phyloP scores from a whole-genome alignment of 2,797 vertebrate genomes.

The Cichlasoma orientale region DNA sequence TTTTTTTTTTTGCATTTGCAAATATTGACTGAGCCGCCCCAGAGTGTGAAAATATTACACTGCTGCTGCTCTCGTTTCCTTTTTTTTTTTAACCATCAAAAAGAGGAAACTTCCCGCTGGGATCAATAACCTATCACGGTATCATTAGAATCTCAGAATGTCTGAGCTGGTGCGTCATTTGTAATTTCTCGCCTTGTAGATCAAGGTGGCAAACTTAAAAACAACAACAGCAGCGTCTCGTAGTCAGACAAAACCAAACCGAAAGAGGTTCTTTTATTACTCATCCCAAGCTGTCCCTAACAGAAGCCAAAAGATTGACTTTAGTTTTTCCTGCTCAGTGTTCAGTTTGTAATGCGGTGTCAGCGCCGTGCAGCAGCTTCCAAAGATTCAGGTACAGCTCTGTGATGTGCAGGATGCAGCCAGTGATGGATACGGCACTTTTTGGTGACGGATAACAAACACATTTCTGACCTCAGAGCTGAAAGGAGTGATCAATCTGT shows the following conservation, averaged over 20 bases:
- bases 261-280: background rate
- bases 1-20: conserved; percentile 13
- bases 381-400: background rate
- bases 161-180: background rate
- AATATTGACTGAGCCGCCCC: conserved; percentile 27
- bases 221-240: background rate
- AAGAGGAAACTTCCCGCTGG: conserved; percentile 11
- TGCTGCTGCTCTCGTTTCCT: conserved; percentile 11
- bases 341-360: background rate
- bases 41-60: conserved; percentile 1
- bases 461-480: background rate
- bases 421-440: background rate
- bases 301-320: background rate
- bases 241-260: background rate
- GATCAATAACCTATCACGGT: conserved; percentile 42
- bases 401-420: background rate
- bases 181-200: background rate
- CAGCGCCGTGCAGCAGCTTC: background rate
- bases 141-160: conserved; percentile 32
- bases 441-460: background rate
- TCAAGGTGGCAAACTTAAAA: background rate
- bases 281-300: background rate
- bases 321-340: background rate
- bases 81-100: conserved; percentile 26
- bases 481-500: background rate